Percentiles rank a stretch among this genome's conserved stretches.
These are phyloP conservation scores for Gobionotothen gibberifrons DNA, from an alignment of 2,797 vertebrate genomes.

Conservation along the genomic window DNA sequence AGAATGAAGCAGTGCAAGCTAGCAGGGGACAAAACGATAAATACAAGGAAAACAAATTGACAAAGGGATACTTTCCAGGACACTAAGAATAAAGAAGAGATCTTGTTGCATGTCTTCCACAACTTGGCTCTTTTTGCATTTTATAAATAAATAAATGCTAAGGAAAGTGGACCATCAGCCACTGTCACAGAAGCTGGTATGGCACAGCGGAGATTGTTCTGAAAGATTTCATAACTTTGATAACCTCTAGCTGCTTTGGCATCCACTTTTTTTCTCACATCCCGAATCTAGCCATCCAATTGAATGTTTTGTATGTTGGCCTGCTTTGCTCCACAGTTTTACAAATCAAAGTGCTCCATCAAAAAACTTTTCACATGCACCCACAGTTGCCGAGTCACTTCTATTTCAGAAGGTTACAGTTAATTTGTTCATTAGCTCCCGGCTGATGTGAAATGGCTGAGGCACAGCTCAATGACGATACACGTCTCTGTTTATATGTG, in stretches of 20 bases:
- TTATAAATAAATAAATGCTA: too few species aligned
- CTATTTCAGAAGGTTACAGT: slow-evolving; percentile 43
- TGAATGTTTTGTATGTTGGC: not conserved
- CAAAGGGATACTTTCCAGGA: too few species aligned
- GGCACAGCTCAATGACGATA: slow-evolving; percentile 25
- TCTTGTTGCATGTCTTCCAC: not conserved
- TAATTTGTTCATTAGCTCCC: slow-evolving; percentile 39
- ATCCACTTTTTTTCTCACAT: not conserved
- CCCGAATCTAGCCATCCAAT: not conserved
- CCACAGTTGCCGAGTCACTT: slow-evolving; percentile 5
- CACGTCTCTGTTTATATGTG: slow-evolving; percentile 34
- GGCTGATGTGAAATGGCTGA: slow-evolving; percentile 43
- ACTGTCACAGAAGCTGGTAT: too few species aligned
- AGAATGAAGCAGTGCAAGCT: too few species aligned
- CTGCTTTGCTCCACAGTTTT: not conserved
- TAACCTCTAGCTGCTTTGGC: not conserved
- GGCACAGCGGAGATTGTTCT: too few species aligned
- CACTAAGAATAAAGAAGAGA: too few species aligned
- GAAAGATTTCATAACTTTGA: not conserved
- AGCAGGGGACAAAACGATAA: too few species aligned
- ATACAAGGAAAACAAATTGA: too few species aligned
- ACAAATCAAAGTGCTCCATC: not conserved
- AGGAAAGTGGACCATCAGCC: too few species aligned
- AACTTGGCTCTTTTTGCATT: not conserved
- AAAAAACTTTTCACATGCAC: not conserved